Evolutionary conservation across 2,113 vertebrate species (phyloP).

Genomic region (Ameiurus melas): DNA sequence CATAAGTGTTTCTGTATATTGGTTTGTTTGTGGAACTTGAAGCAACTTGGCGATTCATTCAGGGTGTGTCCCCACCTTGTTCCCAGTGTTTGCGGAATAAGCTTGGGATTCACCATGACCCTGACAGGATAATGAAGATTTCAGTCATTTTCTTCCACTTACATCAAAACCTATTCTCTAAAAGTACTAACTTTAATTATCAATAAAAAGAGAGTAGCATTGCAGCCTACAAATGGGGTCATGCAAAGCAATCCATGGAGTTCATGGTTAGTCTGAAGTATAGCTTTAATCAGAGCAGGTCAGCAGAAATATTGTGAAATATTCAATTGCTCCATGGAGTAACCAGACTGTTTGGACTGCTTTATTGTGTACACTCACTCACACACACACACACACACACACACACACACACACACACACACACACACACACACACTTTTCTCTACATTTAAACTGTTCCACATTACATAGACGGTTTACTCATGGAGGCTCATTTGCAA

Average conservation of each 20-base stretch:
- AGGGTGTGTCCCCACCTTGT: not conserved
- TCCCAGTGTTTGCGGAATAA: not conserved
- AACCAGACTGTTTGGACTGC: conserved; percentile 24
- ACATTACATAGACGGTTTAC: conserved; percentile 58
- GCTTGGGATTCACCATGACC: not conserved
- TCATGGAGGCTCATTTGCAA: conserved; percentile 66
- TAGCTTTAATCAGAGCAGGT: conserved; percentile 46
- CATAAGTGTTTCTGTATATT: not conserved
- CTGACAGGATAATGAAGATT: not conserved
- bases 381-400: conserved; percentile 23
- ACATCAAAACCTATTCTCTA: not conserved
- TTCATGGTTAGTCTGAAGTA: not conserved
- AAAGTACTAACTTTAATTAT: not conserved
- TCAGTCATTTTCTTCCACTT: not conserved
- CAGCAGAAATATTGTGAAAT: conserved; percentile 51
- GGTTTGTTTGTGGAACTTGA: conserved; percentile 13
- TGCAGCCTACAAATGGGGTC: not conserved
- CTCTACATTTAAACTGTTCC: conserved; percentile 50
- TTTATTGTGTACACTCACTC: conserved; percentile 26
- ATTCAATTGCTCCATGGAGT: conserved; percentile 51
- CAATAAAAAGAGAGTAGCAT: not conserved
- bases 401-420: too few species aligned
- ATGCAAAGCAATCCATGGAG: not conserved
- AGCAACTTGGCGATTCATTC: not conserved
- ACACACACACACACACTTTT: conserved; percentile 15